Conservation (phyloP, 2,888 invertebrate species). For the Cactoblastis cactorum region DNA sequence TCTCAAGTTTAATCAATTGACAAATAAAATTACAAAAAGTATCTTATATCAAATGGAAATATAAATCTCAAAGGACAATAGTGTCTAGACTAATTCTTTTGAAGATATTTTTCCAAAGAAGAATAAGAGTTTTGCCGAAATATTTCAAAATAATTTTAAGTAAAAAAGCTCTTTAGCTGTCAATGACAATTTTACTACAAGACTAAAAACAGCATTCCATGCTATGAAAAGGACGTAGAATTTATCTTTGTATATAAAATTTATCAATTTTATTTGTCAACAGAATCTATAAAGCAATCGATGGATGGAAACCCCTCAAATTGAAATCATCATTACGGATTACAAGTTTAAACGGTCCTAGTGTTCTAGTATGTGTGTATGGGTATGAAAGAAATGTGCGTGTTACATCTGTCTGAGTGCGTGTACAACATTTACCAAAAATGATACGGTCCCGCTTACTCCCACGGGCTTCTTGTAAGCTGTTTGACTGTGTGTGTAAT, state of each 20-base stretch:
- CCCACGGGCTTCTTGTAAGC: slow-evolving; percentile 53
- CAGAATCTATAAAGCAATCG: slow-evolving; percentile 30
- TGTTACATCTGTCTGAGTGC: slow-evolving; percentile 53
- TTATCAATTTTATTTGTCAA: slow-evolving; percentile 6
- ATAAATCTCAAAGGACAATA: no score
- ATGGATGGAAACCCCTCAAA: slow-evolving; percentile 60
- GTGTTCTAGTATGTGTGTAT: slow-evolving; percentile 66
- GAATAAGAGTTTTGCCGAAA: no score
- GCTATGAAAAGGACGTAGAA: no score
- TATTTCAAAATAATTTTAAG: no score
- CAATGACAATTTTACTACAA: no score
- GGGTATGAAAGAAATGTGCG: slow-evolving; percentile 47
- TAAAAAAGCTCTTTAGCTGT: no score
- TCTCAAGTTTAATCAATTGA: no score
- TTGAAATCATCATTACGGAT: slow-evolving; percentile 75
- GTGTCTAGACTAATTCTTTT: no score
- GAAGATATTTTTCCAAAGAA: no score
- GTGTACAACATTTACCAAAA: slow-evolving; percentile 73
- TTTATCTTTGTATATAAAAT: background rate
- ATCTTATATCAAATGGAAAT: no score
- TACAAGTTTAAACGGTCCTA: slow-evolving; percentile 73
- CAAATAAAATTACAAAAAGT: no score
- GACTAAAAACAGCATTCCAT: no score
- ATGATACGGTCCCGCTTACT: slow-evolving; percentile 69
- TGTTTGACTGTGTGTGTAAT: slow-evolving; percentile 46